Base-by-base conservation (phyloP, 1,140 invertebrate species). In the Trypoxylus dichotomus region DNA sequence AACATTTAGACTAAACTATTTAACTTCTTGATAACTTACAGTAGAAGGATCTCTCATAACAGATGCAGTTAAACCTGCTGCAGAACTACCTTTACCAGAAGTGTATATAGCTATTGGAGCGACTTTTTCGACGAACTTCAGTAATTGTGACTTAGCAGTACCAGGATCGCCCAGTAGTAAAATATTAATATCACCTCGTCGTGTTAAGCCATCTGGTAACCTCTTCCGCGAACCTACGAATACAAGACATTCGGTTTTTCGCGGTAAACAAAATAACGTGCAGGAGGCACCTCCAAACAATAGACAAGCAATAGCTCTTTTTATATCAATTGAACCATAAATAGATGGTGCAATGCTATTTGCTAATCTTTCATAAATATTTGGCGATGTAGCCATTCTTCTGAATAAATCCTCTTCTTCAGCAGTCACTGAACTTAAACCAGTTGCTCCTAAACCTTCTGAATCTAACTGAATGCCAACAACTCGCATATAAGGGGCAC, bases 11-110 rank as follows among this genome's bases (percentile, higher is more conserved):
- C 8, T 47, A 47, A 54, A 54, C 19, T n/a, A 0, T 19, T 54
- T 6, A n/a, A 54, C 19, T 54, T 54, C 11, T 77, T 25, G 15
- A 47, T 15, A 72, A 87, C 87, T 91, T 89, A 97, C 96, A 24
- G 97, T 93, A 15, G 90, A 87, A 10, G 97, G 97, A 91, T 99
- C 98, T 83, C 97, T 90, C 78, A 93, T 96, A 27, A 99, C 98
- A 0, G 98, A 99, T 2, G 98, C 98, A 68, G 98, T 99, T 10
- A 99, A 90, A 90, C 98, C 98, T 81, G 98, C 98, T 74, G 98
- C 98, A 84, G 97, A 98, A 77, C 97, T 98, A 0, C 98, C 98
- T 89, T 99, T 99, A 1, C 98, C 98, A 0, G 97, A 99, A 0
- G 98, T 99, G 84, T 99, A 99, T 5, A 99, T 94, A 13, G 93